These are phyloP conservation scores for Rhamnusium bicolor DNA, from an alignment of 2,888 invertebrate species.

Conservation along the genomic window DNA sequence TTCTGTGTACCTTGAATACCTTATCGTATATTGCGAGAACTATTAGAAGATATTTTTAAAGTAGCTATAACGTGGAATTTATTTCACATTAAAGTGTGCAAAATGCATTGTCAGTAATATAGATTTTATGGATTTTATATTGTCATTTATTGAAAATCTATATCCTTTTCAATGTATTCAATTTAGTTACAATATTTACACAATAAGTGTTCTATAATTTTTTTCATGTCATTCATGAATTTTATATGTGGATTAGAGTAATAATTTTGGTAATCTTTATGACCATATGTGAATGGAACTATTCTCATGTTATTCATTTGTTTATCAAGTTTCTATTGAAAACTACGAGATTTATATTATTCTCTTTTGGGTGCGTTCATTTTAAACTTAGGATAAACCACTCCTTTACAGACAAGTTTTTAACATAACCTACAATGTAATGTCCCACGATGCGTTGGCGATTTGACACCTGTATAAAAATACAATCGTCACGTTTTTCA, in stretches of 20 bases:
- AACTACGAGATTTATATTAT: slow-evolving; percentile 29
- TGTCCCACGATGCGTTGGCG: slow-evolving; percentile 36
- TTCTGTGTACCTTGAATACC: not conserved
- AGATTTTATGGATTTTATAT: slow-evolving; percentile 35
- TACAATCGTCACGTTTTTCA: slow-evolving; percentile 43
- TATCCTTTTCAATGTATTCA: slow-evolving; percentile 28
- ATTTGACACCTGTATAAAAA: slow-evolving; percentile 43
- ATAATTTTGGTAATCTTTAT: slow-evolving; percentile 27
- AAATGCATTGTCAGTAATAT: slow-evolving; percentile 37
- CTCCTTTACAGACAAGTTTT: slow-evolving; percentile 31
- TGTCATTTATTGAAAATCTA: slow-evolving; percentile 36
- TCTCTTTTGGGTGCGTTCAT: slow-evolving; percentile 34
- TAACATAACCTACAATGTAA: slow-evolving; percentile 33
- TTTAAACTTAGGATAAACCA: slow-evolving; percentile 30
- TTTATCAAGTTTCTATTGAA: slow-evolving; percentile 30
- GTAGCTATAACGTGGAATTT: slow-evolving; percentile 26
- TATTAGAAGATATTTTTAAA: slow-evolving; percentile 16
- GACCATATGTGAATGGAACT: slow-evolving; percentile 6
- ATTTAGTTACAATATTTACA: slow-evolving; percentile 19
- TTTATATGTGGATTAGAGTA: slow-evolving; percentile 16
- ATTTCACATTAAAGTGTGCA: slow-evolving; percentile 22
- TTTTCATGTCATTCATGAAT: slow-evolving; percentile 2
- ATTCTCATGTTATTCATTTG: slow-evolving; percentile 29
- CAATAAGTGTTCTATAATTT: not conserved
- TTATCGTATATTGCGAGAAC: slow-evolving; percentile 9